Base-by-base conservation (phyloP, 2,797 vertebrate species). In the Paratrypauchen microcephalus region DNA sequence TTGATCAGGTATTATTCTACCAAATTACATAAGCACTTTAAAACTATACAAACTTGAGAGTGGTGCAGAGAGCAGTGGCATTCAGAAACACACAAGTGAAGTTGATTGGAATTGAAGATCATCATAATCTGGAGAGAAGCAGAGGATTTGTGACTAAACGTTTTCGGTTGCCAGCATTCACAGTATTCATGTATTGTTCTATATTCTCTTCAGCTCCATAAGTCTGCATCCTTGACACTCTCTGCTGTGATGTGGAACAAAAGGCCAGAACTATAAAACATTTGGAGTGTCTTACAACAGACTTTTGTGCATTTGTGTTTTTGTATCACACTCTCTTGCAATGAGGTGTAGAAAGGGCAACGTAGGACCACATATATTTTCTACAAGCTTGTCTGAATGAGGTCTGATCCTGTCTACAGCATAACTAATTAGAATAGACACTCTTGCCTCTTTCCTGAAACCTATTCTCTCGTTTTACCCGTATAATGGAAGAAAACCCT, bases 81-180 rank as follows among this genome's bases (percentile, higher is more conserved):
- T 65, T 64, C 45, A 50, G n/a, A 65, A 52, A 65, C 63, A 47
- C 23, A 52, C 19, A 19, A 30, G 18, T 24, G 59, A 47, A 16
- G 23, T 24, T 45, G 45, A 63, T 24, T 63, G 60, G 62, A 24
- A 45, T 3, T 3, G 41, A 48, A 19, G 54, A n/a, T n/a, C 0
- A n/a, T 7, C 18, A 11, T 54, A n/a, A 4, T 52, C 9, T 12
- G 11, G 9, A 18, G 28, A 58, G 24, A 28, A 18, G 56, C 26
- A 18, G 5, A 28, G 56, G 26, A 58, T 36, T 23, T 36, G 58
- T 32, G 30, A 36, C 32, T 41, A 32, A 0, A 32, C 2, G 3
- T 59, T 60, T n/a, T 36, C 1, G 7, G 28, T 16, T n/a, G 58
- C 16, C 28, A 28, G 24, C 55, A 2, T 9, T 55, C 52, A 23